Percentiles rank a stretch among this genome's conserved stretches.
Conservation (phyloP, 2,113 vertebrate species). For the Trematomus loennbergii region DNA sequence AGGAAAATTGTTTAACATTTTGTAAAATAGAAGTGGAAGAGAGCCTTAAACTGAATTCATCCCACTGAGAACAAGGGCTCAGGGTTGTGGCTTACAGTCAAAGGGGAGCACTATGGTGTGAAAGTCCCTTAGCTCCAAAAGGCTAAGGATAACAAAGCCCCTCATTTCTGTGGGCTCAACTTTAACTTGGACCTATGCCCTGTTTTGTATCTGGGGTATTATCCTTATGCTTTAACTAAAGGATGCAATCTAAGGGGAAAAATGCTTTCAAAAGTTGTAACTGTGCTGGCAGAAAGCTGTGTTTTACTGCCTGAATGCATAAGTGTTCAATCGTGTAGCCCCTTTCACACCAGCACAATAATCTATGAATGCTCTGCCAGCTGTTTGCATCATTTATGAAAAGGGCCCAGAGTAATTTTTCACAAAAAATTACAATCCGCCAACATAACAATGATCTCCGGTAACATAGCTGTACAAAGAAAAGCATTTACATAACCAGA, state of each 20-base stretch:
- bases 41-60: slow-evolving; percentile 28
- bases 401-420: neutral
- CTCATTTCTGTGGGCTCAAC: slow-evolving; percentile 45
- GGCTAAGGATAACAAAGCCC: slow-evolving; percentile 51
- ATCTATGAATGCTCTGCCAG: neutral
- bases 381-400: neutral
- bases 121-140: slow-evolving; percentile 40
- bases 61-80: slow-evolving; percentile 38
- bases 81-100: slow-evolving; percentile 46
- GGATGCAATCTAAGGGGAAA: slow-evolving; percentile 1
- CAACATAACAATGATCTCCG: neutral
- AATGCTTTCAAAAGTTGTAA: slow-evolving; percentile 27
- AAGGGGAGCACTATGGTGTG: slow-evolving; percentile 40
- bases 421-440: neutral
- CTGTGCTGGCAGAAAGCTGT: neutral
- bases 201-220: slow-evolving; percentile 18
- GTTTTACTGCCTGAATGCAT: neutral
- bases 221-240: slow-evolving; percentile 9
- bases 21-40: slow-evolving; percentile 1
- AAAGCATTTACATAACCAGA: neutral
- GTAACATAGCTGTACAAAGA: neutral
- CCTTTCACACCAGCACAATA: slow-evolving; percentile 6
- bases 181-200: slow-evolving; percentile 28
- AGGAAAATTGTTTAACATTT: slow-evolving; percentile 13
- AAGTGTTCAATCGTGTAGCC: neutral